Evolutionary conservation across 2,797 vertebrate genomes (phyloP).

Genomic region (Macropus fuliginosus): DNA sequence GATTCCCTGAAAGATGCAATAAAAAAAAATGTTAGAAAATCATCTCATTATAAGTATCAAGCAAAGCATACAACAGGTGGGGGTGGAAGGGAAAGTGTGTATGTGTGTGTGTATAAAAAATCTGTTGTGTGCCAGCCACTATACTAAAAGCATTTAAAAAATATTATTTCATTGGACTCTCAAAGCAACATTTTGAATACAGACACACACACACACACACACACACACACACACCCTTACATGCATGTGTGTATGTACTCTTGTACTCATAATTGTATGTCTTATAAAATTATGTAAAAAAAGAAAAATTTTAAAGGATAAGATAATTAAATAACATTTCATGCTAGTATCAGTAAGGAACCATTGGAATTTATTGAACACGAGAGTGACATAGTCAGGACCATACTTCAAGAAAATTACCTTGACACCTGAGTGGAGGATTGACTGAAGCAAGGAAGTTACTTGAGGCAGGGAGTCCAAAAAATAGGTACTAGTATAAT

Average conservation of each 20-base stretch:
- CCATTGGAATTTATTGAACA: not conserved
- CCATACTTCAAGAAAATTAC: not conserved
- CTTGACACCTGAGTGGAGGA: not conserved
- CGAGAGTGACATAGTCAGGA: not conserved
- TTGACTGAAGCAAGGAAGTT: not conserved
- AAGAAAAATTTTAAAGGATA: not conserved
- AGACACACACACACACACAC: not conserved
- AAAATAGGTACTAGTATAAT: not conserved
- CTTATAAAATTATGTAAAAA: not conserved
- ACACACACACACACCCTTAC: not conserved
- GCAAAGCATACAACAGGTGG: not conserved
- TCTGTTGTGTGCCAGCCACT: not conserved
- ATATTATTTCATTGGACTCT: not conserved
- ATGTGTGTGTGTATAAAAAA: not conserved
- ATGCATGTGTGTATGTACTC: not conserved
- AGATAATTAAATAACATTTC: not conserved
- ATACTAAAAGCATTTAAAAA: not conserved
- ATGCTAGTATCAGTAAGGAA: not conserved
- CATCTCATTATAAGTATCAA: not conserved
- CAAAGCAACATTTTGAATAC: not conserved
- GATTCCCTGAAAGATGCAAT: not conserved
- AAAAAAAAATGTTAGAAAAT: not conserved
- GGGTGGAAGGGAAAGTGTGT: not conserved
- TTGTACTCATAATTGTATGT: not conserved
- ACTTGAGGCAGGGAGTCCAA: not conserved